A percentile compares a stretch with the other conserved stretches of the same genome.
Conservation (phyloP, 2,888 invertebrate genomes). For the Tuberolachnus salignus region DNA sequence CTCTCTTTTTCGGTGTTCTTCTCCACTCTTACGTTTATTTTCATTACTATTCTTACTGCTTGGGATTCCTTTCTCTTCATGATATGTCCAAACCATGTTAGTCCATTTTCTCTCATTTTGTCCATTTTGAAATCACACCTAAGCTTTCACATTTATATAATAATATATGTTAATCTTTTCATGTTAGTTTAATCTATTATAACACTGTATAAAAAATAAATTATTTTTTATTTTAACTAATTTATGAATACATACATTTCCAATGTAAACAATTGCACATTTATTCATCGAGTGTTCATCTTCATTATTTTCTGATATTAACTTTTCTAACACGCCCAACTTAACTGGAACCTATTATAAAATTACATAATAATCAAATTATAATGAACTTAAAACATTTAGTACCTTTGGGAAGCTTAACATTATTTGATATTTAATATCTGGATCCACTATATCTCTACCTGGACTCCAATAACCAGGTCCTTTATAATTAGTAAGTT, state of each 20-base stretch:
- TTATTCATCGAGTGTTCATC: slow-evolving; percentile 24
- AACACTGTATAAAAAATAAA: background rate
- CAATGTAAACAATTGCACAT: slow-evolving; percentile 3
- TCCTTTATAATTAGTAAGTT: slow-evolving; percentile 19
- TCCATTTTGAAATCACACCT: too few species aligned
- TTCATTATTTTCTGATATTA: slow-evolving; percentile 23
- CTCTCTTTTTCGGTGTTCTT: too few species aligned
- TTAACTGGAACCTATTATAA: slow-evolving; percentile 30
- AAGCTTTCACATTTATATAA: too few species aligned
- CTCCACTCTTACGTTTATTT: too few species aligned
- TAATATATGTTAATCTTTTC: too few species aligned
- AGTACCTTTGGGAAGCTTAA: slow-evolving; percentile 38
- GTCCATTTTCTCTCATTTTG: too few species aligned
- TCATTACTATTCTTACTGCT: too few species aligned
- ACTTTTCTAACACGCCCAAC: slow-evolving; percentile 24
- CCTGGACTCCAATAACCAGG: slow-evolving; percentile 18
- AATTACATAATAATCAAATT: background rate
- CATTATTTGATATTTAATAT: slow-evolving; percentile 38
- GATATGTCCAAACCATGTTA: too few species aligned
- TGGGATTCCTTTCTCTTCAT: too few species aligned
- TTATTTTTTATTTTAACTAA: background rate
- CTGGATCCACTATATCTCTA: slow-evolving; percentile 3
- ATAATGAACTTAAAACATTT: background rate
- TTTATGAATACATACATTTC: slow-evolving; percentile 16
- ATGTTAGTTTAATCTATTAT: background rate